Evolutionary conservation across 2,797 vertebrate species (phyloP), one percentile per base, ranked within the genome.

Genomic region (Jordanella pulchra): DNA sequence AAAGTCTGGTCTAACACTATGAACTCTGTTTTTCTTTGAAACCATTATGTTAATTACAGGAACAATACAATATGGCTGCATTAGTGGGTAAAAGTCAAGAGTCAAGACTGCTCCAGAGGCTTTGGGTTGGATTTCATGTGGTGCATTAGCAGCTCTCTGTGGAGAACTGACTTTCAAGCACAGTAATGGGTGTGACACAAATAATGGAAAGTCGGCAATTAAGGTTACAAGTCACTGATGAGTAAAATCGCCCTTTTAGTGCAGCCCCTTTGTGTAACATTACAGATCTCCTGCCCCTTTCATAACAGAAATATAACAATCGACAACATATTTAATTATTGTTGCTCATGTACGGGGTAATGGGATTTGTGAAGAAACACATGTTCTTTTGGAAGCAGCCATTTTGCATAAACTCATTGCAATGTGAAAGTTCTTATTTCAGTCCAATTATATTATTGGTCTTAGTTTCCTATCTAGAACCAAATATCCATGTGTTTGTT

Each of bases 191-290:
- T 58, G 67, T 51, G n/a, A 78, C 72, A 55, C 18, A 76, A 77
- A 65, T 79, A 83, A 85, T 80, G 65, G 69, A 72, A 75, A 81
- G 51, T 74, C 51, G 3, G 61, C 71, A 55, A 53, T 76, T 74
- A 66, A 28, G 4, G 71, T 67, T 79, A 28, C 3, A 5, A 78
- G 69, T 78, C 76, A 74, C 64, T 73, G 81, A 83, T 76, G 80
- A 78, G 69, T 78, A 79, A 84, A 81, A 87, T 86, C 72, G 47
- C 63, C 47, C 71, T 81, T 84, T 78, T 65, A 81, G 69, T 67
- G 73, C 51, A 11, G 71, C n/a, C 42, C 42, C 61, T 25, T 72
- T 45, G 39, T 71, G 58, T 56, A 79, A 75, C 47, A 50, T 27
- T 79, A 71, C 28, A 55, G 39, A 72, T 69, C 25, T 71, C 35